Conservation (phyloP, 2,797 vertebrate genomes). For the Tragelaphus oryx region DNA sequence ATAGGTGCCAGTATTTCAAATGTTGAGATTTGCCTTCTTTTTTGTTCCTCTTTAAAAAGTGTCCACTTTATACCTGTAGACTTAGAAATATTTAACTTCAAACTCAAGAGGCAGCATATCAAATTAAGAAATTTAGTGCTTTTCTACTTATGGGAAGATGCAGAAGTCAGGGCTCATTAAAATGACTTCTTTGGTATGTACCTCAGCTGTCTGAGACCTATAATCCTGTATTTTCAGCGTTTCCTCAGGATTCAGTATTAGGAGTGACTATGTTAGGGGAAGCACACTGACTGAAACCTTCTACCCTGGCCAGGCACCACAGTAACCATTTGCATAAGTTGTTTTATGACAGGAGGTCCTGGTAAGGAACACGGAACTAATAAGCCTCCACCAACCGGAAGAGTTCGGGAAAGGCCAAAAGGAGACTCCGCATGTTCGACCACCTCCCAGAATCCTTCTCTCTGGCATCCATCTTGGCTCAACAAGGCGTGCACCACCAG, state of each 20-base stretch:
- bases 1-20: neutral
- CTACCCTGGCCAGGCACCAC: too few relatives aligned
- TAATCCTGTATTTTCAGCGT: neutral
- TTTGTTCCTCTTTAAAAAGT: neutral
- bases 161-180: neutral
- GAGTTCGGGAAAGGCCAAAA: too few relatives aligned
- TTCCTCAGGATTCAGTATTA: neutral
- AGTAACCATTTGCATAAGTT: too few relatives aligned
- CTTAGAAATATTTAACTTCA: neutral
- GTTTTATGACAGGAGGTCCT: too few relatives aligned
- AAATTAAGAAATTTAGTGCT: neutral
- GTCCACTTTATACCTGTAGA: neutral
- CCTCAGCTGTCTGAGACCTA: neutral
- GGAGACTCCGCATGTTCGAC: too few relatives aligned
- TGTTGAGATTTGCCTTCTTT: neutral
- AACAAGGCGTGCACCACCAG: too few relatives aligned
- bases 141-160: neutral
- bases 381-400: too few relatives aligned
- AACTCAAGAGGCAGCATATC: neutral
- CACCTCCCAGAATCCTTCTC: too few relatives aligned
- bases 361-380: too few relatives aligned
- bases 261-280: too few relatives aligned
- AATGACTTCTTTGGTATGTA: neutral
- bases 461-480: too few relatives aligned
- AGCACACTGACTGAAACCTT: too few relatives aligned